phyloP scores from a whole-genome alignment of 2,797 vertebrate species.

The Microctenopoma lineatum region DNA sequence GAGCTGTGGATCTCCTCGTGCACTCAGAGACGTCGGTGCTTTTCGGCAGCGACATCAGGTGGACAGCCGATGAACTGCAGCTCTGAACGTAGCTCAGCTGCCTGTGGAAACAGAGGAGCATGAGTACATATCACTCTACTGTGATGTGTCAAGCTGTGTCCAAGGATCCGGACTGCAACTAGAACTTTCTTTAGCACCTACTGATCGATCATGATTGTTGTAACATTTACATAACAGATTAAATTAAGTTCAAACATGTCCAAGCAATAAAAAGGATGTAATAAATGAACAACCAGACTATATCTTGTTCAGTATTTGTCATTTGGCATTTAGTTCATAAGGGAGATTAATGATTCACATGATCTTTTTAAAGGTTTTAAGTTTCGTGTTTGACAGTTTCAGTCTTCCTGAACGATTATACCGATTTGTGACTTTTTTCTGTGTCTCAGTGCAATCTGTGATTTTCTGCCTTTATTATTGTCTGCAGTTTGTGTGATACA shows the following conservation, averaged over 20 bases:
- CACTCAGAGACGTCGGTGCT: not conserved
- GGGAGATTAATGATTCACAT: not conserved
- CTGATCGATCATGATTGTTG: not conserved
- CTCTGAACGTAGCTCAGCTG: not conserved
- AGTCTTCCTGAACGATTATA: no score
- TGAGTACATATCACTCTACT: no score
- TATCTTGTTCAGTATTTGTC: no score
- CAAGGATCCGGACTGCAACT: not conserved
- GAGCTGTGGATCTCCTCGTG: not conserved
- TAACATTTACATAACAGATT: not conserved
- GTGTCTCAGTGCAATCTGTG: not conserved
- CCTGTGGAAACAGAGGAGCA: not conserved
- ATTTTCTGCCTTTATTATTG: not conserved
- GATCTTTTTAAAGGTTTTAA: not conserved
- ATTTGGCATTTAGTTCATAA: not conserved
- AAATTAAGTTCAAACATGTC: conserved; percentile 22
- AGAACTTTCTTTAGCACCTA: no score
- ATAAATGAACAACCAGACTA: not conserved
- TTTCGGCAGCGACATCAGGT: not conserved
- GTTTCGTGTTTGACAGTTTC: not conserved
- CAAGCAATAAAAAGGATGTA: not conserved
- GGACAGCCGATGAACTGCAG: conserved; percentile 1
- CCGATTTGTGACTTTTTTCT: no score
- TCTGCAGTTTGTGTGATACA: not conserved
- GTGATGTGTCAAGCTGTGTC: not conserved